Conservation (phyloP, 1,140 invertebrate species). For the Sycobia sp. region DNA sequence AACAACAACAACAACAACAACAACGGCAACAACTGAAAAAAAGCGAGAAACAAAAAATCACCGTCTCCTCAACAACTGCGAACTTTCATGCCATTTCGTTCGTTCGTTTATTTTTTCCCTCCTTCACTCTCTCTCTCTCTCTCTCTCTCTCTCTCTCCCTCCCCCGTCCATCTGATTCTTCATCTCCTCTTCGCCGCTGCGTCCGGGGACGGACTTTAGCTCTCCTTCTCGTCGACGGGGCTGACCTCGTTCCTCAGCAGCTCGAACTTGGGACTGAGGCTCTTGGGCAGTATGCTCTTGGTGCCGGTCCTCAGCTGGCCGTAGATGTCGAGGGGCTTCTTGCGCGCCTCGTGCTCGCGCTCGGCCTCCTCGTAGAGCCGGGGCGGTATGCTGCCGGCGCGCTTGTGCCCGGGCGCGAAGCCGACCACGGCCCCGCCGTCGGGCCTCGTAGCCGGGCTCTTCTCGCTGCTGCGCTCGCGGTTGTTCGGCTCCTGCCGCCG, state of each 20-base stretch:
- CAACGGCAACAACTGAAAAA: no score
- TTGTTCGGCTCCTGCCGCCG: conserved; percentile 15
- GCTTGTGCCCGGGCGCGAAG: conserved; percentile 55
- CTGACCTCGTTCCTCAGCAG: conserved; percentile 58
- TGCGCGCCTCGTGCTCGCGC: conserved; percentile 52
- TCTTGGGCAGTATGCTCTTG: conserved; percentile 53
- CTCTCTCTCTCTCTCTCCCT: background rate
- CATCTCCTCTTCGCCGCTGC: background rate
- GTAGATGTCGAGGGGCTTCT: conserved; percentile 57
- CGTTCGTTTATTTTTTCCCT: conserved; percentile 25
- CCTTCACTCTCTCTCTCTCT: background rate
- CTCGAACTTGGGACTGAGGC: conserved; percentile 56
- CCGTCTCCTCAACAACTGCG: no score
- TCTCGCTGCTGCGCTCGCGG: conserved; percentile 16
- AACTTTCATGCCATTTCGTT: no score
- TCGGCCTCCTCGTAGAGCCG: conserved; percentile 53
- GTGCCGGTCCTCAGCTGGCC: conserved; percentile 58
- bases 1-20: no score
- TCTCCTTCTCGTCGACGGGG: conserved; percentile 59
- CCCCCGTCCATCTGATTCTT: background rate
- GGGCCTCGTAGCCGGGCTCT: conserved; percentile 38
- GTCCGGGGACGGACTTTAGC: conserved; percentile 53
- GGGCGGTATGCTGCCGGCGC: conserved; percentile 54
- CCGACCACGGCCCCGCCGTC: conserved; percentile 46
- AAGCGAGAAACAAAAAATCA: no score